phyloP scores from a whole-genome alignment of 2,797 vertebrate genomes.

The Adelosebastes latens region DNA sequence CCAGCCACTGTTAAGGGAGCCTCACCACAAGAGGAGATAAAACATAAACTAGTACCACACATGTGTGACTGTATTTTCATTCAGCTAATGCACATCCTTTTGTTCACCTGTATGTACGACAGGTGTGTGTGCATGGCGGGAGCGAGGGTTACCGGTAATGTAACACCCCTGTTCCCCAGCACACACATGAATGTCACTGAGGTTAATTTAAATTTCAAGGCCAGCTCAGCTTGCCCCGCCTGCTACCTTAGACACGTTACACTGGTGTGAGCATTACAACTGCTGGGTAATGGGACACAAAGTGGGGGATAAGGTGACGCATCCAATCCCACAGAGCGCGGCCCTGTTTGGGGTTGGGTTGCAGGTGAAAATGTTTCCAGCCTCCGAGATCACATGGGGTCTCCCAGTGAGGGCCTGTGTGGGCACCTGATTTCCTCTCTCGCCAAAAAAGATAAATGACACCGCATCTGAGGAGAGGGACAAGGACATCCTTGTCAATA shows the following conservation, averaged over 20 bases:
- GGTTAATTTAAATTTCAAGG: conserved; percentile 85
- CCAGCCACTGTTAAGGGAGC: conserved; percentile 46
- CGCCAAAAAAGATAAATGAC: conserved; percentile 34
- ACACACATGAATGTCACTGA: conserved; percentile 78
- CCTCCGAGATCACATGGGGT: conserved; percentile 40
- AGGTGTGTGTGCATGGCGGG: conserved; percentile 62
- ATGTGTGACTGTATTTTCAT: conserved; percentile 36
- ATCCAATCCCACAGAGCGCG: conserved; percentile 76
- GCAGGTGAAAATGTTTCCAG: conserved; percentile 78
- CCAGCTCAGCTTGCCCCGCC: conserved; percentile 71
- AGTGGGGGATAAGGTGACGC: conserved; percentile 80
- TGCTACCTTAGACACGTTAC: conserved; percentile 77
- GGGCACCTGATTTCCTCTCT: conserved; percentile 31
- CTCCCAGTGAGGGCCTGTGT: conserved; percentile 11
- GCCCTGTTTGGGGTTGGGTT: conserved; percentile 71
- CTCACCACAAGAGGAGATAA: conserved; percentile 35
- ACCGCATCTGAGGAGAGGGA: neutral
- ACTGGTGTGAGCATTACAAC: conserved; percentile 84
- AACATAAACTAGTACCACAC: conserved; percentile 37
- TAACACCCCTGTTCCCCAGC: conserved; percentile 72
- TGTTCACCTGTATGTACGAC: conserved; percentile 69
- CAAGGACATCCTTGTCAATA: conserved; percentile 1
- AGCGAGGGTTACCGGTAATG: conserved; percentile 70
- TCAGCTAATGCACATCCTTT: conserved; percentile 48
- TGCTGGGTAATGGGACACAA: conserved; percentile 83